Percentiles rank a stretch among this genome's conserved stretches.
These are phyloP conservation scores for Mastomys coucha DNA, from an alignment of 2,113 vertebrate species.

Conservation along the genomic window DNA sequence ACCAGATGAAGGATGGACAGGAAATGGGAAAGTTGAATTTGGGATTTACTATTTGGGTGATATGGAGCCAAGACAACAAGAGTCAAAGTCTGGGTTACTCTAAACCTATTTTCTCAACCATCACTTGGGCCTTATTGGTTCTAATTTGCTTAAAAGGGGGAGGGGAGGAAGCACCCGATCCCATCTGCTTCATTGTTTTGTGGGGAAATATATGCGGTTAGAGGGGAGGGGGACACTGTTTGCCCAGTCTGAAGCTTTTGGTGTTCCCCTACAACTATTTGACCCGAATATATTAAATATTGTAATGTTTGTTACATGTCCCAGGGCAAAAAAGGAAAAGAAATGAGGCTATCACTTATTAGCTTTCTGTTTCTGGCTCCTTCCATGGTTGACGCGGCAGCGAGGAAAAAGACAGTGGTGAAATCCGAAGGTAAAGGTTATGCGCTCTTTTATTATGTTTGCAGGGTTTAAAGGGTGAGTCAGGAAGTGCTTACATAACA, in stretches of 20 bases:
- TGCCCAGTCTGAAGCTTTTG: conserved; percentile 78
- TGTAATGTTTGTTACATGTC: conserved; percentile 89
- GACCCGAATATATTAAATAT: conserved; percentile 89
- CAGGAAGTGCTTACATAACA: conserved; percentile 92
- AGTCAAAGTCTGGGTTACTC: conserved; percentile 45
- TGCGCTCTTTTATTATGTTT: conserved; percentile 91
- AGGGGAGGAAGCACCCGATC: conserved; percentile 39
- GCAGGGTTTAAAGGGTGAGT: conserved; percentile 92
- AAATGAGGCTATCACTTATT: conserved; percentile 87
- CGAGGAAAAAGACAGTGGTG: conserved; percentile 86
- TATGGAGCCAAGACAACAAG: background rate
- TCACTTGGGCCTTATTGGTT: conserved; percentile 73
- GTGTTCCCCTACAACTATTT: conserved; percentile 82
- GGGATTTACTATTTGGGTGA: background rate
- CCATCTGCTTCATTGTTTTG: conserved; percentile 88
- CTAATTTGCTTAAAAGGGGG: conserved; percentile 75
- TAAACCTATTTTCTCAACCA: conserved; percentile 76
- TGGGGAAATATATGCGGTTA: conserved; percentile 81
- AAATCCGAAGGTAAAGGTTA: conserved; percentile 94
- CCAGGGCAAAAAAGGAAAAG: conserved; percentile 84
- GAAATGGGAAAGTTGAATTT: background rate
- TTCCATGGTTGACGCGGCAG: conserved; percentile 88
- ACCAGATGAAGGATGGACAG: background rate
- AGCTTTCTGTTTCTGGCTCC: conserved; percentile 88
- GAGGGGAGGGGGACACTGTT: conserved; percentile 82